Evolutionary conservation across 1,140 invertebrate genomes (phyloP), one percentile per base, ranked within the genome.

Genomic region (Medauroidea extradentata): DNA sequence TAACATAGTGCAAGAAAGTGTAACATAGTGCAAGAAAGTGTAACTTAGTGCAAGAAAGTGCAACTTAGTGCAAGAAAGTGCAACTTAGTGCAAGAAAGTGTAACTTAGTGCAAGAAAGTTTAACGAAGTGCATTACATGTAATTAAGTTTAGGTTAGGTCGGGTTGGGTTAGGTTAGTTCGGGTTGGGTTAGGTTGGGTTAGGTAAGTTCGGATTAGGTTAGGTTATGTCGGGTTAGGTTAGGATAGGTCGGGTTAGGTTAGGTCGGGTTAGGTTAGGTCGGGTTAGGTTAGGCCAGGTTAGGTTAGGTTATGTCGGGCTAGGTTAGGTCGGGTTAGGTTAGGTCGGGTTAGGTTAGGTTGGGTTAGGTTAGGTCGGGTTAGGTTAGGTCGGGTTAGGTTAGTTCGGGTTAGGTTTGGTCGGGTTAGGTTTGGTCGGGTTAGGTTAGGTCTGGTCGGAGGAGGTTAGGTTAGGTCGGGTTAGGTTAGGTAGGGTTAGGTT

Each of bases 401-500:
- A 60, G 64, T 53, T 66, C 57, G n/a, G n/a, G 29, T 4, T 34
- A 34, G 29, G 29, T 34, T 34, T 7, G 29, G 29, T 34, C 11
- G 11, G 29, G 29, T 34, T 34, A 34, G 29, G 29, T 34, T 34
- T 7, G 29, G 29, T 34, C 11, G 11, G 29, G 29, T 34, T 34
- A 34, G 29, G 29, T 4, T 34, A 56, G 60, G 64, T 63, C 53
- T 48, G 54, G 64, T 59, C 54, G 54, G 59, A 60, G 63, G 43
- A 48, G 59, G 64, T 63, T 66, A 66, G 64, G 64, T 65, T 65
- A 66, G 63, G 63, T 65, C 59, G 51, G 61, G 64, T 65, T 57
- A 55, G 54, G 64, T 65, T 65, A 64, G 64, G 64, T 65, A 53
- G 52, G 60, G 64, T 66, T 65, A 61, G 64, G 64, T 65, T 64